phyloP scores from a whole-genome alignment of 92 coral and sea anemone genomes.

The Epizoanthus fatuus region DNA sequence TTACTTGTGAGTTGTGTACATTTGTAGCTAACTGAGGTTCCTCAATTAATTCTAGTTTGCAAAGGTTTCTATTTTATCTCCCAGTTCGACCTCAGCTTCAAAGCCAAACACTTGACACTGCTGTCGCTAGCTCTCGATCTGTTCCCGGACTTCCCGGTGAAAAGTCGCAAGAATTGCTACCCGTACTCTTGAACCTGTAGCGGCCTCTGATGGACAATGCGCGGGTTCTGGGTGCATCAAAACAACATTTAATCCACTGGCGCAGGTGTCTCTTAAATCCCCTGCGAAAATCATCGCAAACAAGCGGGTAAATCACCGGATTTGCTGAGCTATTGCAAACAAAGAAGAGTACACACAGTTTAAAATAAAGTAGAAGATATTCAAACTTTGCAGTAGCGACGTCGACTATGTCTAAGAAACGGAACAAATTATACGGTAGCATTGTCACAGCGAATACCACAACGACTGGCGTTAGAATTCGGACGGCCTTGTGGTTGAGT shows the following conservation, averaged over 20 bases:
- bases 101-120: constrained; percentile 36
- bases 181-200: constrained; percentile 34
- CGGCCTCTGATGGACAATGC: constrained; percentile 67
- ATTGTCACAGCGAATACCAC: constrained; percentile 81
- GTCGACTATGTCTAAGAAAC: constrained; percentile 78
- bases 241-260: constrained; percentile 53
- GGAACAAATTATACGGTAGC: constrained; percentile 83
- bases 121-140: neutral
- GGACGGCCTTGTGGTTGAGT: constrained; percentile 78
- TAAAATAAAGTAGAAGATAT: constrained; percentile 80
- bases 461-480: constrained; percentile 82
- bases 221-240: constrained; percentile 7
- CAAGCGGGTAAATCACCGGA: constrained; percentile 90
- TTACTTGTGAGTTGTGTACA: neutral
- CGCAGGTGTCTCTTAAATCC: constrained; percentile 83
- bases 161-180: neutral
- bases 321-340: constrained; percentile 95
- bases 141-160: neutral
- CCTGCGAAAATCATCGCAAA: constrained; percentile 91
- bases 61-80: neutral
- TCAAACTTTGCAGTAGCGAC: constrained; percentile 63
- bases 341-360: constrained; percentile 78
- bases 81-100: neutral
- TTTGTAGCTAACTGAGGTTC: neutral
- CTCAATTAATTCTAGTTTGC: neutral